These are phyloP conservation scores for Chaenocephalus aceratus DNA, from an alignment of 2,113 vertebrate species.

Conservation along the genomic window DNA sequence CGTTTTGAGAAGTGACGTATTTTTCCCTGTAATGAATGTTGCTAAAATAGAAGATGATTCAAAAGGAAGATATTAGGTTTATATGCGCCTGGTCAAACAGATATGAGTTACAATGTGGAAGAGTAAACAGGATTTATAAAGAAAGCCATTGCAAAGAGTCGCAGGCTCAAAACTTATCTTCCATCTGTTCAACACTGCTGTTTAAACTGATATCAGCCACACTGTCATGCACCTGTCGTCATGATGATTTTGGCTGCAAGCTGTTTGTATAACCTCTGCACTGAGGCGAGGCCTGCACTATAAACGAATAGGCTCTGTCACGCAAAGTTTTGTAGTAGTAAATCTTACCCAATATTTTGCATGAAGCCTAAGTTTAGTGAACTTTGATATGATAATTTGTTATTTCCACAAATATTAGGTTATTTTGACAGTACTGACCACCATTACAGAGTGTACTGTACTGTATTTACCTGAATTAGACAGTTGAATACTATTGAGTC, in stretches of 20 bases:
- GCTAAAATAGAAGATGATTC: not conserved
- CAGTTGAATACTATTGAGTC: not conserved
- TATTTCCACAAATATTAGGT: not conserved
- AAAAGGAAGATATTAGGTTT: not conserved
- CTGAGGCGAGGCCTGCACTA: not conserved
- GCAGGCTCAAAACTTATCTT: not conserved
- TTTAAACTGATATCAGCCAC: not conserved
- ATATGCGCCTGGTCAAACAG: slow-evolving; percentile 34
- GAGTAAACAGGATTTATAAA: slow-evolving; percentile 24
- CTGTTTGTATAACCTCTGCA: not conserved
- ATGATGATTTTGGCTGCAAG: not conserved
- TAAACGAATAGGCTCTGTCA: not conserved
- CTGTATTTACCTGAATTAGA: not conserved
- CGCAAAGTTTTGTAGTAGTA: not conserved
- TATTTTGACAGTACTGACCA: not conserved
- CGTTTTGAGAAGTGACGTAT: slow-evolving; percentile 1
- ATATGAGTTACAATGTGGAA: slow-evolving; percentile 20
- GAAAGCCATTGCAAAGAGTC: not conserved
- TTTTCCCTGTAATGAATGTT: not conserved
- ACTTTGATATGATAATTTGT: not conserved
- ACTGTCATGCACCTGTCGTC: not conserved
- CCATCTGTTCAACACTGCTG: not conserved
- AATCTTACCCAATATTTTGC: not conserved
- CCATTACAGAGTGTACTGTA: not conserved
- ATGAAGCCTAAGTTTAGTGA: not conserved